These are phyloP conservation scores for Mantis religiosa DNA, from an alignment of 2,888 invertebrate species.

Conservation along the genomic window DNA sequence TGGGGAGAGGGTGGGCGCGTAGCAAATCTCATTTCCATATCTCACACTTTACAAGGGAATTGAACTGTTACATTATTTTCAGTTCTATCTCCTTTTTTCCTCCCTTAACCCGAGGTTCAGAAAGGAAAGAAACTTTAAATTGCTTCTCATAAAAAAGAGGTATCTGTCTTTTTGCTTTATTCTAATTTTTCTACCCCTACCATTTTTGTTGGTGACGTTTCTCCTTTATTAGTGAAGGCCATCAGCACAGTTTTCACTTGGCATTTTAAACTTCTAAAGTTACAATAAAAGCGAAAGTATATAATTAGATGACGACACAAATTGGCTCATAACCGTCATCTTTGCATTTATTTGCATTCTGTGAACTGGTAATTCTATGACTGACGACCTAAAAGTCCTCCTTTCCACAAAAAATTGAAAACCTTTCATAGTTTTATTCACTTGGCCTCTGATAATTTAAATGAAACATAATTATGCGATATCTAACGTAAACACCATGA, in stretches of 20 bases:
- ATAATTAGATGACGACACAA: not conserved
- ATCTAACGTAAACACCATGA: too few species aligned
- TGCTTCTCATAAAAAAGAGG: not conserved
- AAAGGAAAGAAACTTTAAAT: not conserved
- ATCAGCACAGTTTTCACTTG: not conserved
- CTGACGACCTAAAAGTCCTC: too few species aligned
- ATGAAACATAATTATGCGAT: too few species aligned
- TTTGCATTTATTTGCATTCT: not conserved
- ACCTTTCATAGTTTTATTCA: too few species aligned
- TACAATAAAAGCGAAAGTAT: not conserved
- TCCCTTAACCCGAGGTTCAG: not conserved
- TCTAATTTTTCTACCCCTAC: not conserved
- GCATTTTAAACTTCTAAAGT: not conserved
- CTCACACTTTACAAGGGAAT: not conserved
- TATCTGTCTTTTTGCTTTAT: not conserved
- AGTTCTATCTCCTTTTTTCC: not conserved
- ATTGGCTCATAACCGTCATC: not conserved
- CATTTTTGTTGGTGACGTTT: not conserved
- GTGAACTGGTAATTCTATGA: too few species aligned
- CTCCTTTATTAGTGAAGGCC: not conserved
- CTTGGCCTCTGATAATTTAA: too few species aligned
- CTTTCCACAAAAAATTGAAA: too few species aligned
- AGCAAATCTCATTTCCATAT: not conserved
- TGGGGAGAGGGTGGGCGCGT: not conserved
- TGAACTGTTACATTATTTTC: not conserved